Base-by-base conservation (phyloP, 2,113 vertebrate species). In the Mola mola region DNA sequence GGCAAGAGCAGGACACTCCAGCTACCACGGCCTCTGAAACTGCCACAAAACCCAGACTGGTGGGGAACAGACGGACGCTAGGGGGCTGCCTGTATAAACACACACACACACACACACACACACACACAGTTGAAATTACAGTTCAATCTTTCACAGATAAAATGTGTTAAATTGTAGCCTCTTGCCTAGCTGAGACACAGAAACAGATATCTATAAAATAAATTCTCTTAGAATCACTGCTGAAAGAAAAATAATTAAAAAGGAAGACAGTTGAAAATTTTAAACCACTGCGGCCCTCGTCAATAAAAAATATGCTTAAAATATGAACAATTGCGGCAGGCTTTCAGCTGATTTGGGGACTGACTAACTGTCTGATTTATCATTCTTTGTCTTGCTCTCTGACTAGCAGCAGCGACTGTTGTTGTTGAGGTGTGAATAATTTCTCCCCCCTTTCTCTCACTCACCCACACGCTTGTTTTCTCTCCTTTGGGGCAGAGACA, bases 21-120 rank as follows among this genome's bases (percentile, higher is more conserved):
- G 89, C 87, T 36, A 78, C 65, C 43, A 97, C 82, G 46, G 91
- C 91, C 73, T 84, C 81, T 33, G 91, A 82, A 9, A 94, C 93
- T 6, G 90, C 90, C 53, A 80, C 73, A 73, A 94, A 97, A 4
- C 89, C 87, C 25, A 89, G 65, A 29, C 78, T 74, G 50, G 88
- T 94, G 47, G 94, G 90, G 74, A 98, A 98, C 53, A 99, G 85
- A 40, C 88, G 92, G 41, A 98, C 91, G 63, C 92, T 91, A 28
- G 79, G 72, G 0, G 96, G 96, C 68, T 99, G 96, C 74, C 96
- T 98, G 76, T 6, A 46, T 4, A 55, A 9, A 15, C 20, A 72
- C 26, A 55, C 15, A 55, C 49, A 57, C 34, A 67, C 15, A 38
- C 19, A 68, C 19, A 19, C 38, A 38, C 28, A 43, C 34, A 46